Base-by-base conservation (phyloP, 1,140 invertebrate species). In the Caenorhabditis inopinata region DNA sequence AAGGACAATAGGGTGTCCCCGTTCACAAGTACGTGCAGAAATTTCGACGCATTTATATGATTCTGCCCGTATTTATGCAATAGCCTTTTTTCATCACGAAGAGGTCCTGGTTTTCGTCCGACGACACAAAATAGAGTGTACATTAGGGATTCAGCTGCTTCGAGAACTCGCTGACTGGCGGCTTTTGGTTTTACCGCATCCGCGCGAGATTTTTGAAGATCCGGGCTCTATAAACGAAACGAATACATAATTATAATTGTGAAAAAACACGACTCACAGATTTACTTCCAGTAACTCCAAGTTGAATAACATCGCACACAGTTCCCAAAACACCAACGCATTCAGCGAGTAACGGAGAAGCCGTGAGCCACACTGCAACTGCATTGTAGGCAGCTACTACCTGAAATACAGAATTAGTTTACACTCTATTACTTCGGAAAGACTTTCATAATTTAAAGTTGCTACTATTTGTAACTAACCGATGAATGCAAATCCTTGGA, bases 401-500 rank as follows among this genome's bases (percentile, higher is more conserved):
- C 85, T 88, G 47, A 42, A 87, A 78, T 14, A 42, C 5, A 51
- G 25, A 32, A 11, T 12, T 12, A 32, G 29, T 16, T 27, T 27
- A 25, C 27, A 68, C 2, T 7, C 32, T 35, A 27, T 32, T 5
- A 21, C 14, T 23, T 78, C n/a, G n/a, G 77, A 74, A 42, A 29
- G 38, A 21, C 47, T 14, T 16, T 7, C 46, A 51, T 5, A 18
- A 49, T 14, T 11, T 42, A 18, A 6, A 73, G 14, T 83, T 51
- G 49, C 5, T 7, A 18, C 6, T 7, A 42, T n/a, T n/a, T n/a
- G n/a, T 87, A 88, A 7, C 89, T 87, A 38, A 90, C 97, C 79
- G 95, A 95, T 5, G 96, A 98, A 90, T 99, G 97, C 76, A 99
- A 92, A 91, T 99, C 96, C 89, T 95, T 94, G 7, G 96, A 97